Conservation (phyloP, 2,797 vertebrate genomes). For the Danio choprae region DNA sequence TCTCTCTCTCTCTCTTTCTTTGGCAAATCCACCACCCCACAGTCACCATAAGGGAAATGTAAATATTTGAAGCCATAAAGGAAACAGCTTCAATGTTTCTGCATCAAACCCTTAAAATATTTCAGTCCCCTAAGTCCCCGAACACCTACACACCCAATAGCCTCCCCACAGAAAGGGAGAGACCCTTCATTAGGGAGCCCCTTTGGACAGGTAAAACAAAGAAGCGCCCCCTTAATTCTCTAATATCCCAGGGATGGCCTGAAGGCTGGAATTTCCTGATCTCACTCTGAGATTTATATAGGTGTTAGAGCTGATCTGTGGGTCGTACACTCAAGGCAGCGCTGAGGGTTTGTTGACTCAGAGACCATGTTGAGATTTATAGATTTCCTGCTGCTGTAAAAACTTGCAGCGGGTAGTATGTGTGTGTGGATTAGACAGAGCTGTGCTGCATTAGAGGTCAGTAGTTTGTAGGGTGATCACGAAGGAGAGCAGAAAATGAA, state of each 20-base stretch:
- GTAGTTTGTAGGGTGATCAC: slow-evolving; percentile 25
- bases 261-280: slow-evolving; percentile 55
- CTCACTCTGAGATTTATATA: slow-evolving; percentile 35
- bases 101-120: slow-evolving; percentile 39
- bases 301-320: slow-evolving; percentile 30
- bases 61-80: slow-evolving; percentile 59
- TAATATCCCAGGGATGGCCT: slow-evolving; percentile 25
- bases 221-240: slow-evolving; percentile 38
- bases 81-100: slow-evolving; percentile 52
- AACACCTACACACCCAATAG: neutral
- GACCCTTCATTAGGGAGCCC: slow-evolving; percentile 14
- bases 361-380: slow-evolving; percentile 71
- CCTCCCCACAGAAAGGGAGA: neutral
- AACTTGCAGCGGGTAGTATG: slow-evolving; percentile 10
- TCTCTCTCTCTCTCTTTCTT: neutral
- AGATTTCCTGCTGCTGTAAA: slow-evolving; percentile 65
- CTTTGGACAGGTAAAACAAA: slow-evolving; percentile 28
- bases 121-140: neutral
- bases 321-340: slow-evolving; percentile 23
- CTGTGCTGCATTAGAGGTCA: slow-evolving; percentile 47
- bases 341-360: slow-evolving; percentile 56
- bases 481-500: slow-evolving; percentile 14
- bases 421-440: slow-evolving; percentile 39
- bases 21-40: slow-evolving; percentile 8
- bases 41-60: slow-evolving; percentile 43